Base-by-base conservation (phyloP, 2,888 invertebrate genomes). In the Cremastobaeus sp. region DNA sequence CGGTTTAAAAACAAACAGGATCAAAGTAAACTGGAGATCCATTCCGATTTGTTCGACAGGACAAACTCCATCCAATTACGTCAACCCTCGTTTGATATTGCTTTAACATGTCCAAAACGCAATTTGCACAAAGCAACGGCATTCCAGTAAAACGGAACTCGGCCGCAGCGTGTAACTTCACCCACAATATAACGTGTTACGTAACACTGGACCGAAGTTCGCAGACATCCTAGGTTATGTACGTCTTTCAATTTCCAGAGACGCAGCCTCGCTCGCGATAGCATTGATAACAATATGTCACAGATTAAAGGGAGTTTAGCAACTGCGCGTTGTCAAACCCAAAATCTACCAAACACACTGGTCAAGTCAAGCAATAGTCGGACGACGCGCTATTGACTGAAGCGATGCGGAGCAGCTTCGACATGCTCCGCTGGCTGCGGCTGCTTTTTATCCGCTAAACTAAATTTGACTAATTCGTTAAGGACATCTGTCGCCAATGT, bases 111-210 rank as follows among this genome's bases (percentile, higher is more conserved):
- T 52, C 71, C 30, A 64, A 52, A 71, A 65, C 65, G 64, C 52
- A 71, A 65, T 71, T 65, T 65, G 71, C 71, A 71, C 71, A 71
- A 71, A 71, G 64, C 71, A 32, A 35, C 39, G 30, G 52, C 47
- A 65, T 59, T 65, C 64, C 59, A 17, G 18, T 65, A 32, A 59
- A 71, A 59, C 59, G 52, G 64, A 65, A 71, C 65, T 71, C 45
- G 43, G 39, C 64, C 64, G 55, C 64, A 52, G 37, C 52, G 57
- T 71, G 71, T 59, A 71, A 71, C 71, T 45, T 65, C 43, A 30
- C 41, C 21, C 71, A 59, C 64, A 71, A 71, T 71, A 55, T 71
- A 71, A 64, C 57, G 57, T 30, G 57, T 71, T 71, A 64, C 59
- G 48, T 59, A 71, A 71, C 64, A 50, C 15, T 50, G 39, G 59